phyloP scores from a whole-genome alignment of 2,888 invertebrate species.

The Cerceris rybyensis region DNA sequence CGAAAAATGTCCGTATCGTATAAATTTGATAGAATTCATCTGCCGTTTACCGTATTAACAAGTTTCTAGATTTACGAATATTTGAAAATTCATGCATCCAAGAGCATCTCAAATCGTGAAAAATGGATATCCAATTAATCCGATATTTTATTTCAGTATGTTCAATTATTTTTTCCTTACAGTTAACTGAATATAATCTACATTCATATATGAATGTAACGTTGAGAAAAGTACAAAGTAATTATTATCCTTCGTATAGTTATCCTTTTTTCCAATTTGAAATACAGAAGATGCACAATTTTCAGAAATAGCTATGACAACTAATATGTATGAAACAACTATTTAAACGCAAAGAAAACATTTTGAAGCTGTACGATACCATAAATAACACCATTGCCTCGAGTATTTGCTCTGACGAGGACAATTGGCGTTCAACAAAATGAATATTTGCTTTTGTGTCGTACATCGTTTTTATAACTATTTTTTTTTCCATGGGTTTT shows the following conservation, averaged over 20 bases:
- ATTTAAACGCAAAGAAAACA: constrained; percentile 9
- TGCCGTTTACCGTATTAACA: too few relatives aligned
- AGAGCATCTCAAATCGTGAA: neutral
- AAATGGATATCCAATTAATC: neutral
- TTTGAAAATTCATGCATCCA: neutral
- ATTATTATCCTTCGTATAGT: constrained; percentile 4
- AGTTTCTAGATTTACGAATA: neutral
- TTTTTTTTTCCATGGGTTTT: neutral
- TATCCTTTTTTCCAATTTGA: constrained; percentile 20
- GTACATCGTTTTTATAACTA: constrained; percentile 5
- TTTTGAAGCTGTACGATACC: constrained; percentile 17
- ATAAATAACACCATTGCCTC: constrained; percentile 6
- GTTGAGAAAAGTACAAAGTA: neutral
- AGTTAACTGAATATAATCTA: neutral
- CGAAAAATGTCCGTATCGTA: too few relatives aligned
- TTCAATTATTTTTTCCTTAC: neutral
- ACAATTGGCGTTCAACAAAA: constrained; percentile 29
- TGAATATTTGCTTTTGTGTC: constrained; percentile 33
- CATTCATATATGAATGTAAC: neutral
- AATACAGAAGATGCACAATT: neutral
- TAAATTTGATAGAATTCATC: too few relatives aligned
- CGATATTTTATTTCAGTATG: neutral
- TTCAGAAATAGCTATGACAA: neutral
- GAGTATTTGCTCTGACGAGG: constrained; percentile 16
- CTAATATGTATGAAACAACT: neutral